Percentiles rank a stretch among this genome's conserved stretches.
Evolutionary conservation across 2,888 invertebrate species (phyloP).

Genomic region (Willowsia nigromaculata): DNA sequence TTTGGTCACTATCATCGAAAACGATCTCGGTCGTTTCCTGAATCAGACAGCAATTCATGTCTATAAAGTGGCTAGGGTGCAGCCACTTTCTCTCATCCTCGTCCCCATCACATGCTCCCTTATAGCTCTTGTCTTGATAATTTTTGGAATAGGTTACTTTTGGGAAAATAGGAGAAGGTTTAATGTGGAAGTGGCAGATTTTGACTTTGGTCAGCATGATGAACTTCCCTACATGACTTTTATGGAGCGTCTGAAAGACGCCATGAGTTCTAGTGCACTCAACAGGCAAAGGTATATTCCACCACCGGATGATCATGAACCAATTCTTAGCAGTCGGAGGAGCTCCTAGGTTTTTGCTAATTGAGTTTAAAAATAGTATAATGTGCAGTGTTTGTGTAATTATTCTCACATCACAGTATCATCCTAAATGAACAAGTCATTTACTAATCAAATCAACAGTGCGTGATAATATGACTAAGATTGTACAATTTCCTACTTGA

Average conservation of each 20-base stretch:
- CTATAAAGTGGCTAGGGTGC: constrained; percentile 89
- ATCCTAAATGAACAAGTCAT: no score
- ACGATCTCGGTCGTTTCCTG: constrained; percentile 87
- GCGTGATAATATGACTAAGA: no score
- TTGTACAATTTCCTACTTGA: no score
- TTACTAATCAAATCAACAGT: no score
- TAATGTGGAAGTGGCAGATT: constrained; percentile 93
- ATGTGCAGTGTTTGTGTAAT: no score
- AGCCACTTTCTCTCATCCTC: constrained; percentile 92
- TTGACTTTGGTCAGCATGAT: constrained; percentile 91
- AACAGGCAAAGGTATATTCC: constrained; percentile 61
- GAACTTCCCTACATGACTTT: constrained; percentile 94
- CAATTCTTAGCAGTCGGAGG: constrained; percentile 53
- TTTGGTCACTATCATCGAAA: constrained; percentile 88
- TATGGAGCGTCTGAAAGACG: constrained; percentile 89
- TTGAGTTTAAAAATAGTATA: no score
- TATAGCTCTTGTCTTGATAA: constrained; percentile 89
- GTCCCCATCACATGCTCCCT: constrained; percentile 92
- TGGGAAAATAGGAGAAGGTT: constrained; percentile 81
- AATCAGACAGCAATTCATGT: constrained; percentile 89
- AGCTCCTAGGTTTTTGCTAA: no score
- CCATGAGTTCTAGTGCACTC: constrained; percentile 81
- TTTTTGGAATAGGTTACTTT: constrained; percentile 93
- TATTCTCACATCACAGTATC: no score
- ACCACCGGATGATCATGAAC: constrained; percentile 69